Conservation (phyloP, 2,888 invertebrate genomes). For the Pasiphila rectangulata region DNA sequence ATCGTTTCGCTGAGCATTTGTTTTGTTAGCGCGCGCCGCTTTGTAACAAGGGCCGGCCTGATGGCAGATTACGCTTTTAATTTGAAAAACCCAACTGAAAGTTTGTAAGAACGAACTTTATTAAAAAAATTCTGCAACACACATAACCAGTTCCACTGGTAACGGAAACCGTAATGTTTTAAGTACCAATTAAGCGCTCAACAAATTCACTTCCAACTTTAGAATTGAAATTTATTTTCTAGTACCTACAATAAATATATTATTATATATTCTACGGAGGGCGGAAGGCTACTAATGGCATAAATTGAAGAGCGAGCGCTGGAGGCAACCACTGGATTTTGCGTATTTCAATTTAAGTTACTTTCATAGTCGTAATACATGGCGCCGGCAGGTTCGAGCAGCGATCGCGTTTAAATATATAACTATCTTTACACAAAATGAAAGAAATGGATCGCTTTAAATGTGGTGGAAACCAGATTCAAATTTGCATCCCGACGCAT, state of each 20-base stretch:
- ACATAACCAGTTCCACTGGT: conserved; percentile 26
- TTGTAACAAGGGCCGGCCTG: conserved; percentile 36
- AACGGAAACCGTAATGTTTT: conserved; percentile 30
- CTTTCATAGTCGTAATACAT: conserved; percentile 46
- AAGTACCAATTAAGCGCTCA: conserved; percentile 42
- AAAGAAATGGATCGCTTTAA: conserved; percentile 59
- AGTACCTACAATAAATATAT: conserved; percentile 42
- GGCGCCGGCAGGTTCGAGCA: conserved; percentile 46
- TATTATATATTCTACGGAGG: conserved; percentile 55
- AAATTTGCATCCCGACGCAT: conserved; percentile 53
- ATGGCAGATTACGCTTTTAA: conserved; percentile 42
- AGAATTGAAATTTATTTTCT: conserved; percentile 49
- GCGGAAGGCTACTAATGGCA: conserved; percentile 69
- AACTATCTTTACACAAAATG: conserved; percentile 51
- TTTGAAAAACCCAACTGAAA: conserved; percentile 27
- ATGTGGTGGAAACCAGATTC: conserved; percentile 52
- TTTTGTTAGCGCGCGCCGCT: conserved; percentile 54
- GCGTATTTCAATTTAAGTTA: conserved; percentile 74
- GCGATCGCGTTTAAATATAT: conserved; percentile 49
- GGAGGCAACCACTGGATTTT: conserved; percentile 67
- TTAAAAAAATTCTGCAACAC: conserved; percentile 25
- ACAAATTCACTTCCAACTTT: conserved; percentile 49
- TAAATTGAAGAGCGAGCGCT: conserved; percentile 69
- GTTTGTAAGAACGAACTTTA: conserved; percentile 15
- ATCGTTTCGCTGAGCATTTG: conserved; percentile 62